Evolutionary conservation across 2,113 vertebrate species (phyloP), one percentile per base, ranked within the genome.

Genomic region (Gobio gobio): DNA sequence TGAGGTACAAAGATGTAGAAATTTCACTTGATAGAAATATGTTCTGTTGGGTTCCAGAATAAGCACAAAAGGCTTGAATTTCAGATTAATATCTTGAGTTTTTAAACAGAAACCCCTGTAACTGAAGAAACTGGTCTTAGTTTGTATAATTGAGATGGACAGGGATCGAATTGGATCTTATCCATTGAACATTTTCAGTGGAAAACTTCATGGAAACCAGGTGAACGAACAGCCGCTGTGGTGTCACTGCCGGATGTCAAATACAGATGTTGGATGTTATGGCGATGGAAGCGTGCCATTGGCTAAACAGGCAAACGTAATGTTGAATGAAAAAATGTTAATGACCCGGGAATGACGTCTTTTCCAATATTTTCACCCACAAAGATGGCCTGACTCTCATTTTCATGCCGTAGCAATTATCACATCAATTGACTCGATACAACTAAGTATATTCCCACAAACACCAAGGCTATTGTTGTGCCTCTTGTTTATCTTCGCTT

Each of bases 241-340:
- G 74, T 86, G 66, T 83, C 80, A 83, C 61, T n/a, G 81, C 26
- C 29, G 54, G 68, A 77, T 81, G 86, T 72, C 76, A 82, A 85
- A 86, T 74, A 86, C 87, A 88, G 87, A 86, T 85, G 87, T 88
- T 18, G 72, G 78, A 86, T 88, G 85, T 88, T 88, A 88, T 88
- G 78, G 85, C n/a, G 4, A 66, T 86, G 82, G 73, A 63, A 58
- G 75, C 4, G 10, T 18, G 85, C 81, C 82, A 86, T 86, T 84
- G 68, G 54, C 59, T 8, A 43, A 78, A 84, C 81, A 81, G 29
- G 64, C 63, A n/a, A 68, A 36, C 12, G 66, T 81, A 49, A 81
- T 51, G 43, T 26, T 14, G 20, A 16, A 49, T 43, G 16, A 80
- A 81, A 81, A 63, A 51, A 49, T 22, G 9, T 61, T 61, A 81